phyloP scores from a whole-genome alignment of 2,888 invertebrate species.

The Lochmaea capreae region DNA sequence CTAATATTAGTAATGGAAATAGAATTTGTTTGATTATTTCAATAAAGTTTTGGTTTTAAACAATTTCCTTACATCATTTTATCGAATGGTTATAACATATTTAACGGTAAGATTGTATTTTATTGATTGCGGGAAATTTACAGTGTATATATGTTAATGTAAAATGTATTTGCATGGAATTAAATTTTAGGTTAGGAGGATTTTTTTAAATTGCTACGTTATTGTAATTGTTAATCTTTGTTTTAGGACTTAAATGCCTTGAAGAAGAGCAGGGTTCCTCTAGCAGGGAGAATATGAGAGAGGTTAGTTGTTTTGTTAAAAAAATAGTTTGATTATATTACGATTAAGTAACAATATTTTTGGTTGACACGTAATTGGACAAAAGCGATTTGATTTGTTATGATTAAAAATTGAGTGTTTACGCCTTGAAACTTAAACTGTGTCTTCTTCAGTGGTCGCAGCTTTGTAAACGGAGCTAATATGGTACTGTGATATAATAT shows the following conservation, averaged over 20 bases:
- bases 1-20: slow-evolving; percentile 62
- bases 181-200: not conserved
- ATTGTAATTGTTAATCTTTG: slow-evolving; percentile 37
- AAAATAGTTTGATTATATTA: not conserved
- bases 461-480: no score
- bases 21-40: slow-evolving; percentile 26
- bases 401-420: no score
- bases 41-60: slow-evolving; percentile 19
- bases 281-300: slow-evolving; percentile 58
- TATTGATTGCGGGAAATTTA: not conserved
- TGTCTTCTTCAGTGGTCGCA: no score
- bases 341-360: no score
- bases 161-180: not conserved
- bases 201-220: not conserved
- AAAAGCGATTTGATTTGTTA: no score
- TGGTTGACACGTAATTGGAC: no score
- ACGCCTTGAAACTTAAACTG: no score
- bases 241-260: slow-evolving; percentile 62
- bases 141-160: not conserved
- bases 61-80: not conserved
- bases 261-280: slow-evolving; percentile 55
- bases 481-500: no score
- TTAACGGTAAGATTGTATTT: not conserved
- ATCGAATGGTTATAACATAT: not conserved
- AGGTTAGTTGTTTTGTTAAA: slow-evolving; percentile 51